Evolutionary conservation across 1,140 invertebrate genomes (phyloP), one percentile per base, ranked within the genome.

Genomic region (Geopemphigus sp.): DNA sequence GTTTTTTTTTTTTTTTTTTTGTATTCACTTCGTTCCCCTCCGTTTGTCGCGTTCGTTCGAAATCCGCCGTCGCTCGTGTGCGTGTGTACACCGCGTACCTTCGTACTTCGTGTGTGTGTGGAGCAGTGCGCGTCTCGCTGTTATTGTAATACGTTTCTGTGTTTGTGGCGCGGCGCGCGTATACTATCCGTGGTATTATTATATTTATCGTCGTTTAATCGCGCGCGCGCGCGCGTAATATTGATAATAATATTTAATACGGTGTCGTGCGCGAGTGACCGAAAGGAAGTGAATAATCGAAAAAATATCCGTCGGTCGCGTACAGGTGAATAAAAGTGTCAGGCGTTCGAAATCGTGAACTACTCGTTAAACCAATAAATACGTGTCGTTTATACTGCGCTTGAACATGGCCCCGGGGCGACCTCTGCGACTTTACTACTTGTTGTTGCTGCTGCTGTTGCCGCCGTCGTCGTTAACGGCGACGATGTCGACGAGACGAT

Each of bases 61-160:
- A 78, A 78, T 63, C 56, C 73, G 56, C 56, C 56, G 56, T 32
- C 56, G 56, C 56, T n/a, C 64, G 64, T 78, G 74, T 78, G 57
- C 56, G 74, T 39, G 32, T 39, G 32, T 39, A 8, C 8, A 29
- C 56, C 19, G 72, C 72, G 72, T 57, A 32, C 29, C 15, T 61
- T 29, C 32, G 29, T 76, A n/a, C 59, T 22, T 19, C 24, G 54
- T 57, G 26, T 19, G 12, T 22, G 68, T 54, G 24, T 19, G 19
- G 26, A 26, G 24, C 68, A 72, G 68, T 72, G 68, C 47, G 68
- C 68, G 68, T 68, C 47, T 26, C 68, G 68, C 26, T n/a, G 68
- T 68, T 47, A 24, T 54, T 29, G 26, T 6, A 53, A n/a, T 29
- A 53, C 68, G 50, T 72, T 53, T 54, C 1, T 12, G 15, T n/a